Conservation (phyloP, 2,113 vertebrate species). For the Carassius carassius region DNA sequence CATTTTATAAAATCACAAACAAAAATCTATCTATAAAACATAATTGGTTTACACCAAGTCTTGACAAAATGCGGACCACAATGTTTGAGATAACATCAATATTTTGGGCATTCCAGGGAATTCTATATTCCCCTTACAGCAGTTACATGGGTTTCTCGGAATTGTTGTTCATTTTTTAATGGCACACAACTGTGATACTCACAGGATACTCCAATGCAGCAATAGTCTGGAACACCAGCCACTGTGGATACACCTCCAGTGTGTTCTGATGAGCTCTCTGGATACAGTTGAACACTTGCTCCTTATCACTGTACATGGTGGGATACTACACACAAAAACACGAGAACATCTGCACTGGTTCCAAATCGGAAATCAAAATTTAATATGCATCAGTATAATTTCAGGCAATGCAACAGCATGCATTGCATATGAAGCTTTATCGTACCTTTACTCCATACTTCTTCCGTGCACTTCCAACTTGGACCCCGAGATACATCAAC, state of each 20-base stretch:
- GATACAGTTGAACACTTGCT: conserved; percentile 79
- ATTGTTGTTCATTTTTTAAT: neutral
- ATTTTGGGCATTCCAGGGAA: no score
- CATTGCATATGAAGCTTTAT: neutral
- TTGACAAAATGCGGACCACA: no score
- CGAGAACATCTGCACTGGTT: neutral
- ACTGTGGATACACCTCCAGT: conserved; percentile 78
- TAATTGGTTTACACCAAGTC: neutral
- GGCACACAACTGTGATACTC: conserved; percentile 38
- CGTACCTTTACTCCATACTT: conserved; percentile 76
- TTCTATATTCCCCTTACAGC: no score
- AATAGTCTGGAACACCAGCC: conserved; percentile 83
- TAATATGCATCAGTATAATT: neutral
- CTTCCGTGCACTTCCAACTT: conserved; percentile 77
- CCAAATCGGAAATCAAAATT: neutral
- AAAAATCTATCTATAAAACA: neutral
- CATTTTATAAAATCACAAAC: neutral
- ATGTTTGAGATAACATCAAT: no score
- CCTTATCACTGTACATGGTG: conserved; percentile 82
- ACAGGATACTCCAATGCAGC: conserved; percentile 79
- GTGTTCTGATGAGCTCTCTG: conserved; percentile 84
- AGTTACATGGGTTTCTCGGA: no score
- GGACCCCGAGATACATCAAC: conserved; percentile 70
- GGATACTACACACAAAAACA: conserved; percentile 73
- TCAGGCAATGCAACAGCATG: neutral